Evolutionary conservation across 2,113 vertebrate genomes (phyloP).

Genomic region (Phocoena phocoena): DNA sequence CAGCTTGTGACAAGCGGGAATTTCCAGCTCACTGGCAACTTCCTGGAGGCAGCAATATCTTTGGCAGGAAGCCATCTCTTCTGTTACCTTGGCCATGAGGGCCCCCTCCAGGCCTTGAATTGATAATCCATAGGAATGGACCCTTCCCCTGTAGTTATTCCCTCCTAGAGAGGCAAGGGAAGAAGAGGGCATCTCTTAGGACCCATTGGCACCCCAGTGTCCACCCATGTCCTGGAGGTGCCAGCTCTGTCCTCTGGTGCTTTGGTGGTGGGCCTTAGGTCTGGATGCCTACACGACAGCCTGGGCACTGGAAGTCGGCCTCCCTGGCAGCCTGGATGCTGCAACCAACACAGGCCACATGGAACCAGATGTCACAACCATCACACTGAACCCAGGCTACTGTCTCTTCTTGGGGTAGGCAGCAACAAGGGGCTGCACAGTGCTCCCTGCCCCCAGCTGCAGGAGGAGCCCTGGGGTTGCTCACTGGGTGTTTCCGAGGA

Average conservation of each 20-base stretch:
- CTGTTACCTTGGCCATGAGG: neutral
- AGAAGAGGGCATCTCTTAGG: neutral
- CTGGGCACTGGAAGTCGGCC: constrained; percentile 88
- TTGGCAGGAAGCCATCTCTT: constrained; percentile 33
- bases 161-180: constrained; percentile 22
- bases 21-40: constrained; percentile 34
- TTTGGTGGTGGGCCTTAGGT: neutral
- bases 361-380: constrained; percentile 91
- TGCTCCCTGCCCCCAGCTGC: constrained; percentile 80
- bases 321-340: constrained; percentile 85
- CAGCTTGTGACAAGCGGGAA: neutral
- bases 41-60: neutral
- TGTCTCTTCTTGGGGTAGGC: constrained; percentile 89
- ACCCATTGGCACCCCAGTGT: neutral
- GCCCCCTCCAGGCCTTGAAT: neutral
- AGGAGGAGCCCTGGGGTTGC: constrained; percentile 66
- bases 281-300: constrained; percentile 71
- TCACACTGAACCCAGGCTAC: constrained; percentile 94
- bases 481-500: constrained; percentile 86
- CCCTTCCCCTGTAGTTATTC: neutral
- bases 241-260: neutral
- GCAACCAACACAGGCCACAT: constrained; percentile 87
- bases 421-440: constrained; percentile 85
- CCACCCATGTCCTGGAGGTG: neutral
- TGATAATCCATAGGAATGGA: neutral